These are phyloP conservation scores for Cladorhizidae sp. DNA, from an alignment of 37 sponge, comb jelly and placozoan species.

Conservation along the genomic window DNA sequence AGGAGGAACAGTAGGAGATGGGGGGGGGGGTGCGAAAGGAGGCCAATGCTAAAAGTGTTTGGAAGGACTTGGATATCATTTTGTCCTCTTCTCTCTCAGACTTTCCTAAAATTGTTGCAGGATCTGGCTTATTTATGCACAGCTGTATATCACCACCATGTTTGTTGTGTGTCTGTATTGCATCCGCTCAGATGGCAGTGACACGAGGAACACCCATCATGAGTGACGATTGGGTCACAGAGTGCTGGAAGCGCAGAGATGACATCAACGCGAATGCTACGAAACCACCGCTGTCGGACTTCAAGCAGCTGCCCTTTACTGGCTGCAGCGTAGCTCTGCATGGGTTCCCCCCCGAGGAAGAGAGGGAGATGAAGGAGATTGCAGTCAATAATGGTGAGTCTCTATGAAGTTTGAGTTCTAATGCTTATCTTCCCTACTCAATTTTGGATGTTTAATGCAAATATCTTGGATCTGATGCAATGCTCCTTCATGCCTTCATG, in stretches of 20 bases:
- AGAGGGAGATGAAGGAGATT: conserved; percentile 73
- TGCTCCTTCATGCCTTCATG: neutral
- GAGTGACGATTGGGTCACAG: conserved; percentile 83
- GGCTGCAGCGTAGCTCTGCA: conserved; percentile 76
- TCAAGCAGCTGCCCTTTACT: conserved; percentile 80
- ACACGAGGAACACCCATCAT: conserved; percentile 82
- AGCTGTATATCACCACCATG: too few relatives aligned
- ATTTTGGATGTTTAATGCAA: conserved; percentile 3
- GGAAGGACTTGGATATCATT: neutral
- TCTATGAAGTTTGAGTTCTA: too few relatives aligned
- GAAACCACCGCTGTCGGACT: conserved; percentile 31
- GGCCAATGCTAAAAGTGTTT: neutral
- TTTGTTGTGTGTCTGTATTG: neutral
- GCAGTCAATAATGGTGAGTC: conserved; percentile 66
- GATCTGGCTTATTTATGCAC: too few relatives aligned
- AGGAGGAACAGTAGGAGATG: neutral
- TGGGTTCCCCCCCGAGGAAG: conserved; percentile 82
- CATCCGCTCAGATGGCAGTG: conserved; percentile 69
- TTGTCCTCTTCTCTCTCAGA: too few relatives aligned
- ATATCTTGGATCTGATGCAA: too few relatives aligned
- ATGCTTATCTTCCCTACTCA: too few relatives aligned
- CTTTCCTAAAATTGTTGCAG: too few relatives aligned
- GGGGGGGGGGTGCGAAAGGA: neutral
- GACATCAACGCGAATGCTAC: conserved; percentile 19
- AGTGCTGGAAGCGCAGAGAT: conserved; percentile 68